These are phyloP conservation scores for Sinocyclocheilus anophthalmus DNA, from an alignment of 2,113 vertebrate genomes.

Conservation along the genomic window DNA sequence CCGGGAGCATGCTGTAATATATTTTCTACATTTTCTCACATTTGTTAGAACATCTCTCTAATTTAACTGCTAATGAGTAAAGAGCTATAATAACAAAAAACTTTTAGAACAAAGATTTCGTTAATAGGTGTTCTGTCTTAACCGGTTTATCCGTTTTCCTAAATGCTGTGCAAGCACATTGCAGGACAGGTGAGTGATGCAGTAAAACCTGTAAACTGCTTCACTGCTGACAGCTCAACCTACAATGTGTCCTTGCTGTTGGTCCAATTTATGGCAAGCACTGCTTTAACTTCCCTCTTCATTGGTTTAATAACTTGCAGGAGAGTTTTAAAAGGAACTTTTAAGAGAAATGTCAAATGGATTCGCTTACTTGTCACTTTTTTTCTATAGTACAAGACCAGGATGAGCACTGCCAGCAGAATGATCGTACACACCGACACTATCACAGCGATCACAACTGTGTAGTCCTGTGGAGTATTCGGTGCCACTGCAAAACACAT, in stretches of 20 bases:
- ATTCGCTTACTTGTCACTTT: conserved; percentile 67
- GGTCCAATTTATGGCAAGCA: conserved; percentile 1
- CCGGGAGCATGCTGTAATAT: background rate
- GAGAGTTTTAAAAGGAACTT: conserved; percentile 12
- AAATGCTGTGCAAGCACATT: conserved; percentile 10
- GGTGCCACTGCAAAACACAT: conserved; percentile 62
- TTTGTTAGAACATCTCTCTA: background rate
- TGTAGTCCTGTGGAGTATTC: conserved; percentile 62
- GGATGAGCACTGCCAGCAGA: conserved; percentile 61
- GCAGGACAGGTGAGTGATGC: background rate
- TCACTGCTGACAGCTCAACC: conserved; percentile 9
- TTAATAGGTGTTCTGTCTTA: background rate
- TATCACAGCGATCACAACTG: conserved; percentile 53
- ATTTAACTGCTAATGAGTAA: background rate
- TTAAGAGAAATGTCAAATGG: background rate
- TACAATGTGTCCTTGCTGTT: background rate
- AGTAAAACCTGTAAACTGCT: conserved; percentile 15
- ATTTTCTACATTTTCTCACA: background rate
- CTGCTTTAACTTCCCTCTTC: background rate
- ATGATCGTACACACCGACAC: conserved; percentile 61
- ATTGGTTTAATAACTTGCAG: conserved; percentile 20
- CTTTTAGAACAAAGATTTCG: background rate
- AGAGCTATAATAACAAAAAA: background rate
- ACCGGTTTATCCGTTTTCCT: background rate
- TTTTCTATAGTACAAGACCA: conserved; percentile 64